Base-by-base conservation (phyloP, 1,140 invertebrate genomes). In the Octopus bimaculoides region DNA sequence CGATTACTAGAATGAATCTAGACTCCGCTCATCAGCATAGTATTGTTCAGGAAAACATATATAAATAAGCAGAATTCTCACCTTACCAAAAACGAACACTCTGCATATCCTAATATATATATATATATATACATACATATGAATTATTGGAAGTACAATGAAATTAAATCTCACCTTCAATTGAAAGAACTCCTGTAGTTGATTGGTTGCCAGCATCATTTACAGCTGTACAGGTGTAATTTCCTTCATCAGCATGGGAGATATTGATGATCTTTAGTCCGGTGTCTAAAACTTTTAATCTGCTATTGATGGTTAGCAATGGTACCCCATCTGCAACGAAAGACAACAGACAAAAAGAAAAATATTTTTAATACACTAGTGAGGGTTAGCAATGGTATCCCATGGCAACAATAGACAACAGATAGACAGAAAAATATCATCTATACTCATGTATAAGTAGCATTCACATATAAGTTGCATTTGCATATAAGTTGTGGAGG, bases 201-300 rank as follows among this genome's bases (percentile, higher is more conserved):
- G 41, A 80, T 9, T 71, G 73, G 6, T 66, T 77, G 52, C 80
- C 82, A 6, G 80, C 80, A 9, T 55, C 71, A 77, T 82, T 85
- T 52, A 55, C 61, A 3, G 84, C 84, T 8, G 83, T 74, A 79
- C 84, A 85, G 10, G 82, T 83, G 79, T 84, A 85, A 14, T 78
- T 77, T 52, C 86, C 86, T 53, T 81, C 77, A 78, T 86, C 84
- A 2, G 77, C 77, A 4, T 82, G 41, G 8, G 20, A 41, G 0
- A 84, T 82, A 56, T 84, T 81, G 3, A 82, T 81, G 5, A 86
- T 85, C 61, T 81, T 78, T 1, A 87, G 80, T 20, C 83, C 82
- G 69, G 81, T 80, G 7, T 79, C 20, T 8, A 83, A 69, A 5
- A 82, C 77, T 74, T 77, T 78, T 54, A 81, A 80, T 52, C 84